Evolutionary conservation across 2,797 vertebrate species (phyloP).

Genomic region (Nasua narica): DNA sequence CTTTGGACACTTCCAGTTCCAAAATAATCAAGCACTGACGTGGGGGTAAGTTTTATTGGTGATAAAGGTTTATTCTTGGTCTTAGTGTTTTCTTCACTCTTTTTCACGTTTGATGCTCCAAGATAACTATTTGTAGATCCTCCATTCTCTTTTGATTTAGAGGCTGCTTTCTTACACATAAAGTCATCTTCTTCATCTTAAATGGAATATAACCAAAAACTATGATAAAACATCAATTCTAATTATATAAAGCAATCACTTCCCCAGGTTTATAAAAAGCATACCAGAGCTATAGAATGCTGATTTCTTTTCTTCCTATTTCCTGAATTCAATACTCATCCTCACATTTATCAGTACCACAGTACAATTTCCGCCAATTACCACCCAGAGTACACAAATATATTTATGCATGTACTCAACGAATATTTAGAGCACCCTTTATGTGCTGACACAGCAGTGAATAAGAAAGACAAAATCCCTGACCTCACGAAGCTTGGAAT

Average conservation of each 20-base stretch:
- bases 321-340: background rate
- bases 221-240: constrained; percentile 23
- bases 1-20: constrained; percentile 88
- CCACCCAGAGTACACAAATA: background rate
- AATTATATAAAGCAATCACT: background rate
- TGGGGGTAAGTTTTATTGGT: constrained; percentile 87
- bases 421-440: background rate
- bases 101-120: constrained; percentile 68
- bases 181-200: constrained; percentile 95
- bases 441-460: background rate
- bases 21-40: constrained; percentile 92
- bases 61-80: constrained; percentile 82
- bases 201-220: constrained; percentile 40
- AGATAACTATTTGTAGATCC: background rate
- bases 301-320: background rate
- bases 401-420: background rate
- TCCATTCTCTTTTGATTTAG: constrained; percentile 89
- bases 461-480: background rate
- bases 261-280: background rate
- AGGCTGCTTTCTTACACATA: constrained; percentile 82
- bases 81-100: constrained; percentile 80
- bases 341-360: background rate
- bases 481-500: background rate
- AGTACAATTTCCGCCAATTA: background rate
- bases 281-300: background rate